Base-by-base conservation (phyloP, 2,797 vertebrate genomes). In the Cottoperca gobio region DNA sequence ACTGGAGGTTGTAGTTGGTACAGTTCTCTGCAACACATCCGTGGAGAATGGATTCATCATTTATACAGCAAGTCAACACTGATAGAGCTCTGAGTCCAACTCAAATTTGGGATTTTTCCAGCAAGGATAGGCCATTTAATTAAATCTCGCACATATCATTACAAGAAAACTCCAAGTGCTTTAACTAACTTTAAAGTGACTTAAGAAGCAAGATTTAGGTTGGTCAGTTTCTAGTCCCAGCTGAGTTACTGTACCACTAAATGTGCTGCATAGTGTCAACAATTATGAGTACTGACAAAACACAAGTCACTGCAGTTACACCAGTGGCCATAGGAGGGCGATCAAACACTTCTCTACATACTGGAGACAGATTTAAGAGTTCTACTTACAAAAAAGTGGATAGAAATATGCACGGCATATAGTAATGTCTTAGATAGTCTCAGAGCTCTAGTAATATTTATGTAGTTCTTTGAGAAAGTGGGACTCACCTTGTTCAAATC, bases 11-110 rank as follows among this genome's bases (percentile, higher is more conserved):
- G 71, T 81, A 81, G 81, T 90, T 39, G 7, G 31, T 78, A 19
- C 94, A 95, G 62, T 78, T 83, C 28, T 83, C 94, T 94, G 87
- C 11, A 84, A 66, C 0, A 35, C 14, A 66, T n/a, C 6, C 48
- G 19, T 39, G 21, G 2, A 49, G 8, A 72, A 65, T 1, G 2
- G 8, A 54, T 45, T 40, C 1, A 1, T 64, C 6, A 23, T 39
- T 35, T 19, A 19, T 59, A 73, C 26, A 33, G 11, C 10, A 2
- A 43, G n/a, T 35, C 33, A 60, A 10, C 2, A 17, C 9, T 9
- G 11, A 40, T 2, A 2, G 4, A 49, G 42, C 10, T 40, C 39
- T 23, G 3, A 28, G 14, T n/a, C 21, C 19, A 64, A 21, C 14
- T 49, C 31, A 42, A 6, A 55, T 5, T 3, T 26, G 7, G 13